Evolutionary conservation across 2,797 vertebrate species (phyloP).

Genomic region (Rhinoraja longicauda): DNA sequence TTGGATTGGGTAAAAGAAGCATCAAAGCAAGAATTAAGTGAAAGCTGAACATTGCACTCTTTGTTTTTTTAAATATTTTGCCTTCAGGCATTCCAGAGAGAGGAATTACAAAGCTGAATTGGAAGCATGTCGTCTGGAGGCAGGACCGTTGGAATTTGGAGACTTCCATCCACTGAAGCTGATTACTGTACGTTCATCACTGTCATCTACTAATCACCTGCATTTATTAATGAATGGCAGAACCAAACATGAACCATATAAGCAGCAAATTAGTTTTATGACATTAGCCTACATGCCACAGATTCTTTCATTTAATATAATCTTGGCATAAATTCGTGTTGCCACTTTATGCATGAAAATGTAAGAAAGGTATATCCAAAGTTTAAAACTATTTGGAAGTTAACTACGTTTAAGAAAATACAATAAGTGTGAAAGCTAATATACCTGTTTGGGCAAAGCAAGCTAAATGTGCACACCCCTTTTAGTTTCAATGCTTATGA

Average conservation of each 20-base stretch:
- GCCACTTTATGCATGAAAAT: neutral
- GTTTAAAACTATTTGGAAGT: neutral
- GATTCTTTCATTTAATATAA: neutral
- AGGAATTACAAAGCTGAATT: constrained; percentile 75
- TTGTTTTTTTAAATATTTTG: constrained; percentile 32
- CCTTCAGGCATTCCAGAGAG: constrained; percentile 70
- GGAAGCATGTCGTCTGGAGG: constrained; percentile 61
- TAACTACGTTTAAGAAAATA: neutral
- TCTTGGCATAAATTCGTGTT: neutral
- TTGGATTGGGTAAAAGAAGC: neutral
- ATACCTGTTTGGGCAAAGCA: neutral
- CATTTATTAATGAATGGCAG: neutral
- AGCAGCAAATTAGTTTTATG: neutral
- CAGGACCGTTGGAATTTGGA: constrained; percentile 66
- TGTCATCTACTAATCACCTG: neutral
- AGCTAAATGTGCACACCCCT: no score
- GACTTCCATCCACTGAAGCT: constrained; percentile 91
- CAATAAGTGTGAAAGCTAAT: neutral
- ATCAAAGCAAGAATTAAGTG: neutral
- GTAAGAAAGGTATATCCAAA: neutral
- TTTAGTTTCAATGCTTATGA: neutral
- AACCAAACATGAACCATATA: neutral
- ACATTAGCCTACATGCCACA: neutral
- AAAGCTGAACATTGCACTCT: neutral
- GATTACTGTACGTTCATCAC: constrained; percentile 70